Evolutionary conservation across 2,797 vertebrate species (phyloP).

Genomic region (Tapera naevia): DNA sequence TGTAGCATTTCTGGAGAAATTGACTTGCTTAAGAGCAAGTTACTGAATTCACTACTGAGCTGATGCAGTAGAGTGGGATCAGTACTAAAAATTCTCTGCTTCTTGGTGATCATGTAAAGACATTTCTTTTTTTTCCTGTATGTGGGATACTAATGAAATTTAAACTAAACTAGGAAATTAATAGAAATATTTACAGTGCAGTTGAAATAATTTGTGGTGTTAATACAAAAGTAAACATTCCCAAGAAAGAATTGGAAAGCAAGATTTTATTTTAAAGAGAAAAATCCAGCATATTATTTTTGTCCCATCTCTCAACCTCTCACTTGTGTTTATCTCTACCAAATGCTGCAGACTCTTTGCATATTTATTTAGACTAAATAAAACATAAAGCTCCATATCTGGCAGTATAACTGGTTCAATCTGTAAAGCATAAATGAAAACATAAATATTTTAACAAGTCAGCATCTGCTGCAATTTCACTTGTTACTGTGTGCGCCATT

Average conservation of each 20-base stretch:
- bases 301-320: not conserved
- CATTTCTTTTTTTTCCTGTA: not conserved
- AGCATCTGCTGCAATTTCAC: not conserved
- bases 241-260: slow-evolving; percentile 19
- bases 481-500: not conserved
- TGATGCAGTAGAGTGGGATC: not conserved
- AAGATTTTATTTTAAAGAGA: not conserved
- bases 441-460: slow-evolving; percentile 37
- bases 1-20: not conserved
- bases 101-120: not conserved
- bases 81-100: not conserved
- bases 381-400: not conserved
- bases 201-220: slow-evolving; percentile 1
- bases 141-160: not conserved
- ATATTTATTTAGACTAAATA: slow-evolving; percentile 26
- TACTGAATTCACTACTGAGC: not conserved
- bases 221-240: slow-evolving; percentile 8
- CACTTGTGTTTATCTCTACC: slow-evolving; percentile 15
- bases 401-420: not conserved
- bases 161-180: slow-evolving; percentile 14
- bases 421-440: slow-evolving; percentile 9
- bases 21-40: not conserved
- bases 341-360: not conserved
- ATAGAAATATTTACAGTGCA: slow-evolving; percentile 30
- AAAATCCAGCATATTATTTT: not conserved